Conservation (phyloP, 2,888 invertebrate species). For the Cheilosia scutellata region DNA sequence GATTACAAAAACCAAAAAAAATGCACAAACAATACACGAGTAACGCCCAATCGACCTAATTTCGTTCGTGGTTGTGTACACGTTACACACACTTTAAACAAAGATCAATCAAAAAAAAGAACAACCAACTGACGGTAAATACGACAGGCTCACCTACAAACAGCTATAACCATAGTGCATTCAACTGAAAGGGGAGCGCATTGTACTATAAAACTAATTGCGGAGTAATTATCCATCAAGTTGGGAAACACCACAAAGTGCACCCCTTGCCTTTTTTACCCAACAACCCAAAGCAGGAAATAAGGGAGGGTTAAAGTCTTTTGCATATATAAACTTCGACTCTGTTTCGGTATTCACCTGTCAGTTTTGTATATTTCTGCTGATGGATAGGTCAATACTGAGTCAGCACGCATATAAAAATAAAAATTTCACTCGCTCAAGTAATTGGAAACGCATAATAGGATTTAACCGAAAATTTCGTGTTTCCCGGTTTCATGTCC, state of each 20-base stretch:
- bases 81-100: conserved; percentile 33
- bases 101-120: conserved; percentile 47
- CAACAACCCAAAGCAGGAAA: conserved; percentile 25
- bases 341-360: conserved; percentile 46
- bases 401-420: conserved; percentile 27
- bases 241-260: conserved; percentile 8
- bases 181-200: conserved; percentile 21
- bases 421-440: neutral
- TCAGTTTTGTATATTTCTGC: conserved; percentile 1
- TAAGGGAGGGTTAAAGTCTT: conserved; percentile 10
- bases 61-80: conserved; percentile 3
- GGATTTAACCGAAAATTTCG: conserved; percentile 48
- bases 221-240: conserved; percentile 53
- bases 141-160: neutral
- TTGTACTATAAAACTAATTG: conserved; percentile 48
- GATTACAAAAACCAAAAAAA: conserved; percentile 31
- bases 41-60: conserved; percentile 56
- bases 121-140: conserved; percentile 11
- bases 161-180: conserved; percentile 9
- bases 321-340: conserved; percentile 33
- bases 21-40: conserved; percentile 19
- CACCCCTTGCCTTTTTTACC: conserved; percentile 28
- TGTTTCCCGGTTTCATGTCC: conserved; percentile 33
- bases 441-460: conserved; percentile 68
- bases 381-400: conserved; percentile 58